Evolutionary conservation across 2,113 vertebrate genomes (phyloP), one percentile per base, ranked within the genome.

Genomic region (Cervus canadensis): DNA sequence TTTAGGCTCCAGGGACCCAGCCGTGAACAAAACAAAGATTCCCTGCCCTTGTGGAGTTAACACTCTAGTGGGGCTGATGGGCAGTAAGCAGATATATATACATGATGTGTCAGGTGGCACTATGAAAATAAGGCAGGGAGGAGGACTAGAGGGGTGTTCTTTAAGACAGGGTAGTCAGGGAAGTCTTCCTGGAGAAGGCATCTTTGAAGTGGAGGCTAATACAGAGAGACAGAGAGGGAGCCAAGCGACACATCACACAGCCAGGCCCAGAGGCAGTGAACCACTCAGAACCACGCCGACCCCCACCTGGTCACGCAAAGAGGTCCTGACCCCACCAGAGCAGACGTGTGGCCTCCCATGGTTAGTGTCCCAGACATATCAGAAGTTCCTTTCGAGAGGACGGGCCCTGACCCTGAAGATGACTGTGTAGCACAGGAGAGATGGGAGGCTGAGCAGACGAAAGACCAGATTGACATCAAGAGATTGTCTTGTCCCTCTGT

Each of bases 231-330:
- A 60, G 82, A 26, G 50, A 28, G 26, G 45, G 33, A 64, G 78
- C 33, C 50, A 2, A 6, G n/a, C 12, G 48, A 54, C 25, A 33
- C 30, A 60, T 56, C 76, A 40, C 86, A 33, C 48, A 64, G 40
- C 78, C 15, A 40, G 17, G 11, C 26, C 54, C 28, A 79, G 67
- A 16, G 50, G 19, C 40, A 14, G 17, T 25, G 50, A 87, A 30
- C 40, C 43, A 8, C 2, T 14, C 16, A 26, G 52, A 59, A 56
- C 33, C 2, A 7, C 0, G 3, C 21, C 0, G 0, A 21, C 21
- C 19, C 30, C 25, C 52, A 56, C 26, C 25, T 28, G n/a, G 64
- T 36, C 62, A 28, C 3, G 3, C 10, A 50, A 28, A 87, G 30
- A 36, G 43, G 30, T 21, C 14, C 13, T 3, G 2, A 26, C 33